Evolutionary conservation across 2,113 vertebrate species (phyloP).

Genomic region (Tyto alba): DNA sequence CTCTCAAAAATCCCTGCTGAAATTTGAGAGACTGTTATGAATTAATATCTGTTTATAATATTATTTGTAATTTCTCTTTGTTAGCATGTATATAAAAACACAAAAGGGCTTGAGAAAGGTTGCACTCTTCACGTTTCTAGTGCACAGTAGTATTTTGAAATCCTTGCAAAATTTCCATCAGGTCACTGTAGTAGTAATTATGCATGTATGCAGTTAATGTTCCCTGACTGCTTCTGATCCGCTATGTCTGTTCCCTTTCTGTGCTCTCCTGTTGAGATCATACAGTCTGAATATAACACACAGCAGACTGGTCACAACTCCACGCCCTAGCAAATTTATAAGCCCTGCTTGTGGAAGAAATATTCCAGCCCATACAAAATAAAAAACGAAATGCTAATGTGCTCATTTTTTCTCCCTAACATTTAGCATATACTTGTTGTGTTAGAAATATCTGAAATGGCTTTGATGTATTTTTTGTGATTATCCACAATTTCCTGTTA

Average conservation of each 20-base stretch:
- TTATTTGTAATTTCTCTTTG: neutral
- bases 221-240: constrained; percentile 38
- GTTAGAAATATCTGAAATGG: constrained; percentile 36
- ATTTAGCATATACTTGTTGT: neutral
- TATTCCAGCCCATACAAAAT: neutral
- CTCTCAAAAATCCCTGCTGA: neutral
- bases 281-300: neutral
- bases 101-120: neutral
- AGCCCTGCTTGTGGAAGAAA: neutral
- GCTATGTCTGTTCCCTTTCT: constrained; percentile 25
- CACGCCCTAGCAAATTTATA: neutral
- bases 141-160: neutral
- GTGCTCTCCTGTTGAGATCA: constrained; percentile 48
- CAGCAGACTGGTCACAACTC: neutral
- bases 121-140: neutral
- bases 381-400: neutral
- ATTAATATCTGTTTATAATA: neutral
- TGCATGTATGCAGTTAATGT: constrained; percentile 58
- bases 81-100: neutral
- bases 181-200: constrained; percentile 48
- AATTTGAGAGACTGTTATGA: neutral
- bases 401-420: neutral
- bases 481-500: constrained; percentile 65
- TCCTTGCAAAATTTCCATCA: constrained; percentile 38
- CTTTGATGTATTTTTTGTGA: constrained; percentile 43